Conservation (phyloP, 1,140 invertebrate genomes). For the Macrobrachium rosenbergii region DNA sequence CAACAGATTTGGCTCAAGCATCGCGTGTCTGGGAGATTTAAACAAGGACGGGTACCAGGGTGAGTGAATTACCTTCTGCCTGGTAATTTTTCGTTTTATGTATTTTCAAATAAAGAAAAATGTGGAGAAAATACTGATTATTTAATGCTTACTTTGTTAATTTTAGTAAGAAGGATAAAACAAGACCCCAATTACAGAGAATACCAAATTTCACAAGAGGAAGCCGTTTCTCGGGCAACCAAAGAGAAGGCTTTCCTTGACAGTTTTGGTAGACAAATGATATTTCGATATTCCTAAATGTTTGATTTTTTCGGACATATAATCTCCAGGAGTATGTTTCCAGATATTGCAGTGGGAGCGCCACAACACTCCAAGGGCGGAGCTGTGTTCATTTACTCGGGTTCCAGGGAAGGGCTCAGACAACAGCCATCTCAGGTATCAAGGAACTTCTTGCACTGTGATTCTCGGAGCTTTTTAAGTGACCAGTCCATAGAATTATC, state of each 20-base stretch:
- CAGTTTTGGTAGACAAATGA: background rate
- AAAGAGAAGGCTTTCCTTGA: background rate
- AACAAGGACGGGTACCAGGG: constrained; percentile 10
- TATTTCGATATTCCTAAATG: too few species aligned
- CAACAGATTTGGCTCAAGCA: constrained; percentile 2
- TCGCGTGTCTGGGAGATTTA: constrained; percentile 2
- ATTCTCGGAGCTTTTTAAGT: background rate
- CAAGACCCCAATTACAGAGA: too few species aligned
- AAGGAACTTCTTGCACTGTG: background rate
- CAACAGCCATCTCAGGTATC: background rate
- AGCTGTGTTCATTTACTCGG: constrained; percentile 17
- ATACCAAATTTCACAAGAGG: too few species aligned
- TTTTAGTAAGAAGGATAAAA: too few species aligned
- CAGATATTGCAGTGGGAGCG: constrained; percentile 11
- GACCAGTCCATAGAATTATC: too few species aligned
- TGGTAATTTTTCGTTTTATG: too few species aligned
- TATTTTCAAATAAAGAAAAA: too few species aligned
- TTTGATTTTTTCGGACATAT: too few species aligned
- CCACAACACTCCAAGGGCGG: constrained; percentile 9
- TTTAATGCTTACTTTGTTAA: too few species aligned
- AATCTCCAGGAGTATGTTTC: background rate
- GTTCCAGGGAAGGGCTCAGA: background rate
- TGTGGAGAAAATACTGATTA: too few species aligned
- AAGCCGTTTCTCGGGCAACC: too few species aligned
- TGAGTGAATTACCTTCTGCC: background rate